Evolutionary conservation across 2,797 vertebrate genomes (phyloP), one percentile per base, ranked within the genome.

Genomic region (Gymnopithys bicolor): DNA sequence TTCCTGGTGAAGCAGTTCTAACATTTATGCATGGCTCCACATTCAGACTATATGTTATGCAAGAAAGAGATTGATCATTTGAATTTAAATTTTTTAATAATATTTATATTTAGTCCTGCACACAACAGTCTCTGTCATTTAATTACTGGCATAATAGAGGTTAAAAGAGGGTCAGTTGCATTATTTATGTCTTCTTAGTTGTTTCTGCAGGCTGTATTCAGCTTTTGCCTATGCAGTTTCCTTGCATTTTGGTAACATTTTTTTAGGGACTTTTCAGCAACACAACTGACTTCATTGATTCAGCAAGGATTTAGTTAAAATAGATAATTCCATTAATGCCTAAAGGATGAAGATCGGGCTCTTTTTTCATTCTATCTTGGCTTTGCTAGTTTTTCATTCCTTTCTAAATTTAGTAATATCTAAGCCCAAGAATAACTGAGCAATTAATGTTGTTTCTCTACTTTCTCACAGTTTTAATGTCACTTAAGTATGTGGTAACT

Each of bases 11-110:
- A 80, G 58, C 9, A 2, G 10, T 77, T 73, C 13, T 19, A 69
- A 59, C 13, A 22, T 11, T 49, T 27, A 22, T 1, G 22, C n/a
- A 19, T 59, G 0, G 0, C 62, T 93, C 32, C 46, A 49, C 27
- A 15, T 81, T 92, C 71, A 75, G 74, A 68, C 21, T 84, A 1
- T 25, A 37, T 33, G 11, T 49, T 84, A 49, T 12, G 8, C 53
- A 84, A 63, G 52, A 67, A 67, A 82, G 9, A 78, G 43, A 62
- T n/a, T 14, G 46, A 60, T 9, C 0, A 67, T 60, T 56, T 52
- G 5, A 37, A 6, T 4, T 32, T 49, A n/a, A 30, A 10, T 46
- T 89, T 23, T 6, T 2, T 0, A 25, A 37, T 80, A 51, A 30
- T 33, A 41, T n/a, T 79, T 19, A 37, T 67, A 46, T 58, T 59